Percentiles rank a stretch among this genome's conserved stretches.
phyloP scores from a whole-genome alignment of 2,888 invertebrate genomes.

The Tigriopus californicus region DNA sequence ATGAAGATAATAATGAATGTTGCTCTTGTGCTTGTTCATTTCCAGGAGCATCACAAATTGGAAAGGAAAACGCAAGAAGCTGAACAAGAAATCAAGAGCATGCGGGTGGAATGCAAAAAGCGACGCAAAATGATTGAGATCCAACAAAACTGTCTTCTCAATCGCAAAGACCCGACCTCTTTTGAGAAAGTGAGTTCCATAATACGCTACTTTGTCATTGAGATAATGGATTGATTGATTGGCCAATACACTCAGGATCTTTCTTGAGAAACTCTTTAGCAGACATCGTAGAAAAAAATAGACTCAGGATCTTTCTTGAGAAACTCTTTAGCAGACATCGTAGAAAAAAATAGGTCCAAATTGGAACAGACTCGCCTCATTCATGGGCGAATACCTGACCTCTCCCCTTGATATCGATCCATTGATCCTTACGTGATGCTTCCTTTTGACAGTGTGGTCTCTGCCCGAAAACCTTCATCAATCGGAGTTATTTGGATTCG shows the following conservation, averaged over 20 bases:
- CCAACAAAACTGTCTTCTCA: background rate
- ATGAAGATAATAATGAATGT: too few species aligned
- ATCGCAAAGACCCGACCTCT: too few species aligned
- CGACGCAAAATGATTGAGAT: background rate
- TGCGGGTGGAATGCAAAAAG: background rate
- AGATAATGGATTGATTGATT: too few species aligned
- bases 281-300: background rate
- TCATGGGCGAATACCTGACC: background rate
- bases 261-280: too few species aligned
- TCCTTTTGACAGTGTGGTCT: background rate
- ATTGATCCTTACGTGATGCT: too few species aligned
- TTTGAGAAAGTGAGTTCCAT: too few species aligned
- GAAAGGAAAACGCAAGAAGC: background rate
- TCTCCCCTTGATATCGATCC: background rate
- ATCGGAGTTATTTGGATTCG: background rate
- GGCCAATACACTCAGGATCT: too few species aligned
- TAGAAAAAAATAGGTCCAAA: background rate
- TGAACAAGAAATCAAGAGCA: background rate
- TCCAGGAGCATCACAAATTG: background rate
- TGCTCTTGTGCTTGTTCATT: background rate
- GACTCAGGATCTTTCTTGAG: background rate
- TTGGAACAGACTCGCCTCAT: background rate
- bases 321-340: background rate
- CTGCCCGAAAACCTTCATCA: constrained; percentile 1
- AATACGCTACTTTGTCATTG: too few species aligned